Evolutionary conservation across 2,113 vertebrate genomes (phyloP), one percentile per base, ranked within the genome.

Genomic region (Poecilia latipinna): DNA sequence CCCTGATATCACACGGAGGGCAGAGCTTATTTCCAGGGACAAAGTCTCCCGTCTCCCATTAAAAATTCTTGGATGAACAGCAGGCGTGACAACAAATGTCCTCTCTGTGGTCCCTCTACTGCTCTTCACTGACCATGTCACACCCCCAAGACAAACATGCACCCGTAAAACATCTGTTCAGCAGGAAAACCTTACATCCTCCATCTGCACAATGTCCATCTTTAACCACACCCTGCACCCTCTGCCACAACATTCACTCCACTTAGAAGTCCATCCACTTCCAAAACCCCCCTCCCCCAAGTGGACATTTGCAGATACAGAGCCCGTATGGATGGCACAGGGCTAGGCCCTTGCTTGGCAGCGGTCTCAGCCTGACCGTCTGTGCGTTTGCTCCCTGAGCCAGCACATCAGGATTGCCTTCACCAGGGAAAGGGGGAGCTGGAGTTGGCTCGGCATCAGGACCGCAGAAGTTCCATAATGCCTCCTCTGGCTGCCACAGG

Each of bases 101-200:
- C 83, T 76, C 65, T 82, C 65, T 77, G 67, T 33, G 65, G 67
- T 87, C 88, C 79, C 91, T 74, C 69, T 77, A 78, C 83, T 89
- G 89, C 86, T 86, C 89, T 91, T 88, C 87, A 82, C 68, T 82
- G 84, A 87, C 91, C 90, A 85, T 73, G 90, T 89, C 81, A 78
- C 91, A 89, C 86, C 82, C 86, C 80, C 82, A 90, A 90, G 78
- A 92, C 88, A 91, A 87, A 88, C 90, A 91, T 69, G 88, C 78
- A 92, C 87, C 88, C 89, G 80, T 75, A 88, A 89, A 94, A 94
- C 92, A 94, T 94, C 93, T 94, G 93, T 77, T 93, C 78, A 12
- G 75, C 73, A 63, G 68, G 79, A 60, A 67, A 76, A 72, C 28
- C 68, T 67, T 68, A 61, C 84, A 84, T 70, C 83, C 79, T 69